Evolutionary conservation across 1,140 invertebrate genomes (phyloP), one percentile per base, ranked within the genome.

Genomic region (Anoplophora glabripennis): DNA sequence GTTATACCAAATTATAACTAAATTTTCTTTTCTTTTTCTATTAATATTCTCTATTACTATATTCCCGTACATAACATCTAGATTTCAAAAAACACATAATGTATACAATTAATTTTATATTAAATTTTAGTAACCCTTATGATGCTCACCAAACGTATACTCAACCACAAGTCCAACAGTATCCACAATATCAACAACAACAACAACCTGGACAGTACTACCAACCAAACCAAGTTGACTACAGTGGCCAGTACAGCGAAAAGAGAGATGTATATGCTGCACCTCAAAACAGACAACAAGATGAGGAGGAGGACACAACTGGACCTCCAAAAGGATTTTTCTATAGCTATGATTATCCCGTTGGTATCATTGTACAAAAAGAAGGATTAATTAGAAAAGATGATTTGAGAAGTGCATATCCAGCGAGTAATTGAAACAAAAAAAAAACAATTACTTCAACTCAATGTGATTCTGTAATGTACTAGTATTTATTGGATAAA

Each of bases 241-340:
- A 64, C 53, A 48, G 12, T 40, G 59, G 63, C 4, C 59, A 57
- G 45, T 61, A 53, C 14, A 41, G 46, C 38, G 21, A 55, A 8
- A 61, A 56, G 15, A 53, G 53, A 41, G 42, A 45, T 38, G 34
- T 48, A 9, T 55, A 55, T 21, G 28, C 44, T 14, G 17, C 36
- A 21, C 18, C 40, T 5, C 7, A 49, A 46, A 68, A 64, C 37
- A 59, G 21, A 5, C 21, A 65, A 28, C 54, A 46, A 33, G 65
- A 65, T 37, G 56, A 67, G 46, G 64, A 65, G 41, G 76, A 78
- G 64, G 76, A 79, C 65, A 51, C 59, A 66, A 66, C 59, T 59
- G 83, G 84, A n/a, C 83, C 83, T 28, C 84, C 84, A 36, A 81
- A 80, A 70, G 84, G 84, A 49, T 86, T 86, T 77, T 86, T 83